phyloP scores from a whole-genome alignment of 2,888 invertebrate species.

The Mallateleia sp. region DNA sequence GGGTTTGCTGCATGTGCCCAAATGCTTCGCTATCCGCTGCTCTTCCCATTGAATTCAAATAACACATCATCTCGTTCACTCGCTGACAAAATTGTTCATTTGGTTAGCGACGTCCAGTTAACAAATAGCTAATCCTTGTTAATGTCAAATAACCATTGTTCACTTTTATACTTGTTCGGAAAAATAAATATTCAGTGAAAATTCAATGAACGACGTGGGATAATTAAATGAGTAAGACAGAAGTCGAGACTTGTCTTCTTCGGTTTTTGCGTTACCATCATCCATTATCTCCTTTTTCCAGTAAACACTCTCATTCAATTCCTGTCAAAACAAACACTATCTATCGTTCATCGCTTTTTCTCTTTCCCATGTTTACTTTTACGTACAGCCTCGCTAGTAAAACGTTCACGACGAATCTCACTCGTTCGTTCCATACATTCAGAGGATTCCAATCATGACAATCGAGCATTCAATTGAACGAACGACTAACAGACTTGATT shows the following conservation, averaged over 20 bases:
- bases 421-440: background rate
- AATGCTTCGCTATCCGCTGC: constrained; percentile 89
- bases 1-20: constrained; percentile 89
- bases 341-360: constrained; percentile 73
- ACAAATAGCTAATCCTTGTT: background rate
- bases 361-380: constrained; percentile 76
- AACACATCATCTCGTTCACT: constrained; percentile 61
- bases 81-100: constrained; percentile 52
- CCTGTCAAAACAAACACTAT: background rate
- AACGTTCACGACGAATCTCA: constrained; percentile 46
- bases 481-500: background rate
- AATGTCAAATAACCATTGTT: constrained; percentile 4
- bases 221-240: background rate
- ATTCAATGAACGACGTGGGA: background rate
- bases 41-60: constrained; percentile 83
- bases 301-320: background rate
- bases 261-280: background rate
- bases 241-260: background rate
- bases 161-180: background rate
- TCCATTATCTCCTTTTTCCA: background rate
- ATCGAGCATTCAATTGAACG: background rate
- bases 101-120: constrained; percentile 48
- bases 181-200: background rate
- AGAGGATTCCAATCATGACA: constrained; percentile 10
- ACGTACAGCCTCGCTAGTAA: constrained; percentile 75